These are phyloP conservation scores for Drosophila diplacantha DNA, from an alignment of 2,888 invertebrate genomes.

Conservation along the genomic window DNA sequence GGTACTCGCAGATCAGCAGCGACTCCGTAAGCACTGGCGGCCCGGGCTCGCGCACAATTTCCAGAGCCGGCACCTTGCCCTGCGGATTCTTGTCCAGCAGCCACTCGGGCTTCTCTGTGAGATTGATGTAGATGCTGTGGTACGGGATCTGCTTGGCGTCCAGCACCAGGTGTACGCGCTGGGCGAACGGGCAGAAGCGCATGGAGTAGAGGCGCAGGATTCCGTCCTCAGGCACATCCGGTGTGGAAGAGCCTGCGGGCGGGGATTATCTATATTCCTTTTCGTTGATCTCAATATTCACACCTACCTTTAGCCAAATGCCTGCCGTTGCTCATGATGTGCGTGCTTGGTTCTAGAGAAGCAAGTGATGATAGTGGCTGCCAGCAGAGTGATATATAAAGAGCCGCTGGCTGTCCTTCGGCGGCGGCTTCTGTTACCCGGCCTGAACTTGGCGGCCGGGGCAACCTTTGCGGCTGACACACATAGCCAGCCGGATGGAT, in stretches of 20 bases:
- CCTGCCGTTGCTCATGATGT: conserved; percentile 66
- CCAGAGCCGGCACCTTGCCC: conserved; percentile 87
- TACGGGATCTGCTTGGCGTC: conserved; percentile 90
- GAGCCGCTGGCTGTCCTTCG: conserved; percentile 43
- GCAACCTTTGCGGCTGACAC: conserved; percentile 49
- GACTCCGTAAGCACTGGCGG: conserved; percentile 84
- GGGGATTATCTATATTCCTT: background rate
- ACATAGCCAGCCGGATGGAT: conserved; percentile 9
- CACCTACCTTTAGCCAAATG: conserved; percentile 61
- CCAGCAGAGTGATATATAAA: conserved; percentile 29
- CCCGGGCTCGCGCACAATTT: conserved; percentile 81
- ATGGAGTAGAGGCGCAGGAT: conserved; percentile 88
- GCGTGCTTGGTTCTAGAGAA: conserved; percentile 19
- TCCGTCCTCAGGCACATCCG: conserved; percentile 81
- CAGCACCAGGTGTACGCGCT: conserved; percentile 86
- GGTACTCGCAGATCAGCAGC: conserved; percentile 86
- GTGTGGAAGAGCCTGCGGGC: conserved; percentile 82
- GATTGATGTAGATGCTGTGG: conserved; percentile 86
- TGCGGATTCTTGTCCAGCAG: conserved; percentile 82
- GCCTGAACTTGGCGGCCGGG: conserved; percentile 49
- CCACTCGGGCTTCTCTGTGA: conserved; percentile 91
- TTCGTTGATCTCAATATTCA: background rate
- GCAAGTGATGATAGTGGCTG: conserved; percentile 31
- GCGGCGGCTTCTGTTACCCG: conserved; percentile 36
- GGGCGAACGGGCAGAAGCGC: conserved; percentile 91